These are phyloP conservation scores for Physocephala rufipes DNA, from an alignment of 2,888 invertebrate species.

Conservation along the genomic window DNA sequence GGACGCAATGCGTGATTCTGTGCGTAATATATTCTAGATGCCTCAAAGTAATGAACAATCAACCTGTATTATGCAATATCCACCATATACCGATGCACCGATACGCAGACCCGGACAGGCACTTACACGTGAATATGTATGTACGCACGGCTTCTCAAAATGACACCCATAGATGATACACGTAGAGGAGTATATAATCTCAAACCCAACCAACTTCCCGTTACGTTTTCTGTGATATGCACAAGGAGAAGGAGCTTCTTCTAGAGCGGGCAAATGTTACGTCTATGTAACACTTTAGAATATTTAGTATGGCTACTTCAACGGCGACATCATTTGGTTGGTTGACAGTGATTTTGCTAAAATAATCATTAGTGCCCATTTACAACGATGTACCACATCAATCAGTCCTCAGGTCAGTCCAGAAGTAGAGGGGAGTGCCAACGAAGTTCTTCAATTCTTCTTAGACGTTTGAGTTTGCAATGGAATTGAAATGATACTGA, in stretches of 20 bases:
- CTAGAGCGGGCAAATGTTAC: slow-evolving; percentile 38
- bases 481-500: no score
- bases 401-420: no score
- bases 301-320: slow-evolving; percentile 54
- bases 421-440: no score
- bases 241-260: background rate
- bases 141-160: background rate
- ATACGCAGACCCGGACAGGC: background rate
- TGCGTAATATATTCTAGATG: background rate
- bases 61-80: background rate
- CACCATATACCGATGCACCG: background rate
- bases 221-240: no score
- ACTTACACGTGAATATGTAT: background rate
- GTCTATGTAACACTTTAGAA: slow-evolving; percentile 57
- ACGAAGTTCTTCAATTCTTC: no score
- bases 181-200: no score
- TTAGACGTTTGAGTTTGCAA: no score
- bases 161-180: no score
- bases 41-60: slow-evolving; percentile 28
- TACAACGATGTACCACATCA: no score
- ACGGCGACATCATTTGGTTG: slow-evolving; percentile 1
- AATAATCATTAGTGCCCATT: background rate
- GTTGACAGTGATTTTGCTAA: slow-evolving; percentile 51
- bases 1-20: no score
- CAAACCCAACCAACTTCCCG: no score